Base-by-base conservation (phyloP, 2,888 invertebrate species). In the Ethmia dodecea region DNA sequence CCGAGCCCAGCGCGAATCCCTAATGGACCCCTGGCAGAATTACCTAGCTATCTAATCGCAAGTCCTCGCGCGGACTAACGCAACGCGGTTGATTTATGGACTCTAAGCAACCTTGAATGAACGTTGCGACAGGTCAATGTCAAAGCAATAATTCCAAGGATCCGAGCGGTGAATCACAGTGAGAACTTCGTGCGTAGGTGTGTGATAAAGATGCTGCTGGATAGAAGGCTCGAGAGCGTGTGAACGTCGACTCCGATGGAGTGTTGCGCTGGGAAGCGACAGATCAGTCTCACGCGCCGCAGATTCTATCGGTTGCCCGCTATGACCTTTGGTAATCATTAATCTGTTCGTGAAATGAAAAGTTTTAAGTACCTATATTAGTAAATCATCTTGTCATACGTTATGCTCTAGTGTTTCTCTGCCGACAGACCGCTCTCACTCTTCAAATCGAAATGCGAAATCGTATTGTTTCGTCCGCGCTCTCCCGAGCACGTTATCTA, bases 401-500 rank as follows among this genome's bases (percentile, higher is more conserved):
- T 43, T 46, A 45, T 40, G 43, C 36, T 49, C 41, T 37, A 43
- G 32, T 45, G 46, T 47, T 42, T 33, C 35, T 34, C 31, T 37
- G 42, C 32, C 38, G 42, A 33, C 36, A 47, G 43, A 49, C 60
- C 56, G 69, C 76, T 76, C 69, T 78, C 75, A 68, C 76, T 78
- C 62, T 73, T 67, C 35, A 59, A 54, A 56, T 55, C 63, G 45
- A 55, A 65, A 68, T 69, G 58, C 57, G 57, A 72, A 76, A 71
- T 67, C 47, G 45, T 60, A 77, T 80, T 79, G 80, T 78, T 54
- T 73, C 48, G 56, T 64, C 56, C 58, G 59, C 68, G 73, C 64
- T 80, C 66, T 74, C 74, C 60, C 62, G 63, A 64, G 52, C 69
- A 63, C 66, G 60, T 84, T 83, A 83, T 76, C 78, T 78, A 81